Evolutionary conservation across 2,888 invertebrate species (phyloP).

Genomic region (Amblyjoppa proteus): DNA sequence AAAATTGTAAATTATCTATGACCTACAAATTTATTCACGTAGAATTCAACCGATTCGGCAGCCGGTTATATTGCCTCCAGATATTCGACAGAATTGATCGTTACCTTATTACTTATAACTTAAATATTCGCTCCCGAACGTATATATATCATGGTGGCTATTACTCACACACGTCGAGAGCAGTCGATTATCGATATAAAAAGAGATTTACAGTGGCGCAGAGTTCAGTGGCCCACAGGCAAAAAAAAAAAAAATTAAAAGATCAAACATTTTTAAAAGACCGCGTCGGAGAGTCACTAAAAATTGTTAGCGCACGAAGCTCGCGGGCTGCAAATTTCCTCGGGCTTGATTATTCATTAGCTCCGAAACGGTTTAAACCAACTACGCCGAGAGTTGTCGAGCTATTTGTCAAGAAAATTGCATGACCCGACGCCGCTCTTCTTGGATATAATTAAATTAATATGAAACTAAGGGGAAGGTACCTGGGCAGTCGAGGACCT

Average conservation of each 20-base stretch:
- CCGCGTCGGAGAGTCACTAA: not conserved
- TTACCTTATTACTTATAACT: slow-evolving; percentile 28
- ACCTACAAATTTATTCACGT: slow-evolving; percentile 48
- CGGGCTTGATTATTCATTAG: not conserved
- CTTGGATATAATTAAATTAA: slow-evolving; percentile 3
- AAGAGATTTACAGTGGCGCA: not conserved
- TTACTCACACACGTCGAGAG: slow-evolving; percentile 10
- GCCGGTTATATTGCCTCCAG: slow-evolving; percentile 39
- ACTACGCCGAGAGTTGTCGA: not conserved
- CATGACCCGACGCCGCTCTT: not conserved
- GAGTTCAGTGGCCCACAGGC: not conserved
- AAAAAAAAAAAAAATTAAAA: not conserved
- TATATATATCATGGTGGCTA: slow-evolving; percentile 17
- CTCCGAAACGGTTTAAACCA: not conserved
- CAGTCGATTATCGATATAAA: slow-evolving; percentile 27
- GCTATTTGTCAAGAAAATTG: slow-evolving; percentile 9
- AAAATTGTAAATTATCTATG: slow-evolving; percentile 47
- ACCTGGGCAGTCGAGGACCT: not conserved
- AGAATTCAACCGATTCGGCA: slow-evolving; percentile 22
- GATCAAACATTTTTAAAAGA: not conserved
- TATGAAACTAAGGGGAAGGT: not conserved
- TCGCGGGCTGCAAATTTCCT: not conserved
- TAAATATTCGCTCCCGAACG: slow-evolving; percentile 14
- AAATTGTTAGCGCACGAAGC: not conserved
- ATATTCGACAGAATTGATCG: slow-evolving; percentile 42